phyloP scores from a whole-genome alignment of 2,888 invertebrate genomes.

The Oegoconia quadripuncta region DNA sequence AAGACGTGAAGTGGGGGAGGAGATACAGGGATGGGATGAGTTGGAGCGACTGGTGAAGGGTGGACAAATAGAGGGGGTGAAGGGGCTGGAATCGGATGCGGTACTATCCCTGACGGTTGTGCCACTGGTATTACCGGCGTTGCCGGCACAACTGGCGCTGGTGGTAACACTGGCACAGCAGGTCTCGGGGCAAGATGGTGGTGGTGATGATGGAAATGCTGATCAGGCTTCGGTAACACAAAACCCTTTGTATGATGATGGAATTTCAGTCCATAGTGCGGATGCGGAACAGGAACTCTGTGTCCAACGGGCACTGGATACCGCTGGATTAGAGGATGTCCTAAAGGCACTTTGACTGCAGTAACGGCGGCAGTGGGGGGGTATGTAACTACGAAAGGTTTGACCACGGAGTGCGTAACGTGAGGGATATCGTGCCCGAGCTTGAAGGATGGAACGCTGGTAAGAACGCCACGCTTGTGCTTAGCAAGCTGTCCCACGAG shows the following conservation, averaged over 20 bases:
- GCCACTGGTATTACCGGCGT: slow-evolving; percentile 43
- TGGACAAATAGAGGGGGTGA: slow-evolving; percentile 30
- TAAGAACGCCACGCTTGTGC: slow-evolving; percentile 62
- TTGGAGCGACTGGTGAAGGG: slow-evolving; percentile 31
- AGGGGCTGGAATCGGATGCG: slow-evolving; percentile 37
- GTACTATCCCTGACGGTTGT: slow-evolving; percentile 41
- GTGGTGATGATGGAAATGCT: slow-evolving; percentile 68
- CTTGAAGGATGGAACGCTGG: slow-evolving; percentile 66
- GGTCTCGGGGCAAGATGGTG: slow-evolving; percentile 62
- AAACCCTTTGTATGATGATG: slow-evolving; percentile 44
- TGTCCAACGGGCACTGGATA: slow-evolving; percentile 60
- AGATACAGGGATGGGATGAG: slow-evolving; percentile 28
- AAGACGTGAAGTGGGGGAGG: slow-evolving; percentile 41
- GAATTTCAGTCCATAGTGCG: slow-evolving; percentile 58
- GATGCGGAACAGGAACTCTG: slow-evolving; percentile 52
- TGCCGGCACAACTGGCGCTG: slow-evolving; percentile 29
- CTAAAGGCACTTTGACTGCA: slow-evolving; percentile 64
- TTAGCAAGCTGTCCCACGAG: slow-evolving; percentile 47
- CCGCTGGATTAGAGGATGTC: slow-evolving; percentile 43
- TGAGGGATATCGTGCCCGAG: slow-evolving; percentile 69
- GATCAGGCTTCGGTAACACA: slow-evolving; percentile 48
- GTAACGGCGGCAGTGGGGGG: slow-evolving; percentile 67
- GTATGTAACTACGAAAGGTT: slow-evolving; percentile 68
- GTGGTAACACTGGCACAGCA: slow-evolving; percentile 46
- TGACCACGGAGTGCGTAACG: slow-evolving; percentile 68